A percentile compares a stretch with the other conserved stretches of the same genome.
Evolutionary conservation across 1,140 invertebrate genomes (phyloP).

Genomic region (Drosophila ercepeae): DNA sequence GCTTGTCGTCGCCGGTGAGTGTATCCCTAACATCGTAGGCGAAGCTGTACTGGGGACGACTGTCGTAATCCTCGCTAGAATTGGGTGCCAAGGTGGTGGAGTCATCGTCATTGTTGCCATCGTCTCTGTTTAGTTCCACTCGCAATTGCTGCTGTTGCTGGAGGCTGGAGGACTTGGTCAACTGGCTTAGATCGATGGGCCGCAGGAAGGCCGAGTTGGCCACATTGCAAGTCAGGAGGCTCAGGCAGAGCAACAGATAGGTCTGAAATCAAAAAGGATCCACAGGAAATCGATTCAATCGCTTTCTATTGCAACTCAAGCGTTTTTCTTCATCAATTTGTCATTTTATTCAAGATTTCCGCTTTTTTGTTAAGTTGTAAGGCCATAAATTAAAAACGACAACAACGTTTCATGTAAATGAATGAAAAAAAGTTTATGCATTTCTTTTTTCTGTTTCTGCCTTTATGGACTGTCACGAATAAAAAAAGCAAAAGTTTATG

Average conservation of each 20-base stretch:
- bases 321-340: conserved; percentile 47
- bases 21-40: conserved; percentile 85
- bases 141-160: conserved; percentile 56
- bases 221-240: conserved; percentile 68
- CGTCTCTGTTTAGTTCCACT: conserved; percentile 41
- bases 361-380: conserved; percentile 29
- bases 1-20: conserved; percentile 85
- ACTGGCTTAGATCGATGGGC: conserved; percentile 63
- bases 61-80: conserved; percentile 85
- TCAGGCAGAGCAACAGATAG: conserved; percentile 71
- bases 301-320: not conserved
- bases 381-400: conserved; percentile 51
- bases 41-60: conserved; percentile 85
- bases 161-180: conserved; percentile 50
- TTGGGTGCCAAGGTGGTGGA: conserved; percentile 59
- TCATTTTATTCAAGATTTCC: conserved; percentile 31
- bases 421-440: conserved; percentile 16
- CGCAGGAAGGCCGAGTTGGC: conserved; percentile 67
- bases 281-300: conserved; percentile 18
- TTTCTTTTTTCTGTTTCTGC: conserved; percentile 19
- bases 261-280: conserved; percentile 39
- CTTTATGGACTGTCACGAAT: conserved; percentile 24
- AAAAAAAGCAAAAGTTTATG: not conserved
- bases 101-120: conserved; percentile 49
- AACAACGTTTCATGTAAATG: conserved; percentile 27